A percentile compares a stretch with the other conserved stretches of the same genome.
phyloP scores from a whole-genome alignment of 1,140 invertebrate species.

The Artemia franciscana region DNA sequence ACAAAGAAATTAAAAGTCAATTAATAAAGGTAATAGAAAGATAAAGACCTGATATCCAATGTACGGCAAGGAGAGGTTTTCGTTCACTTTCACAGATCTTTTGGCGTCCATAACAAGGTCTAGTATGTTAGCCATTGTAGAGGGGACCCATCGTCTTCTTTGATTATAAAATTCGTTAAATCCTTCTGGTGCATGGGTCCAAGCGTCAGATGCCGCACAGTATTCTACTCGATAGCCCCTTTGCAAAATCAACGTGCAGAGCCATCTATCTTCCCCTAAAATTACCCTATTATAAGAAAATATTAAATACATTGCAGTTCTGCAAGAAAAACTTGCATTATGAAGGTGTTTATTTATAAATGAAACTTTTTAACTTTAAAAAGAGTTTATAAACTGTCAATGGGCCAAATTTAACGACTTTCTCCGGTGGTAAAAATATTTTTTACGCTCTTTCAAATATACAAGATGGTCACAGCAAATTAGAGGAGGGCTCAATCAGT shows the following conservation, averaged over 20 bases:
- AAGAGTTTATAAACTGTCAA: too few relatives aligned
- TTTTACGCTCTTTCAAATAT: too few relatives aligned
- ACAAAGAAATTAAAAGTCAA: too few relatives aligned
- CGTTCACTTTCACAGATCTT: constrained; percentile 27
- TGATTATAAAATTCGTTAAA: constrained; percentile 38
- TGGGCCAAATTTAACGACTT: too few relatives aligned
- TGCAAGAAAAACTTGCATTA: too few relatives aligned
- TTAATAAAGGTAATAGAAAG: constrained; percentile 2
- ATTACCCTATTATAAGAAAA: constrained; percentile 10
- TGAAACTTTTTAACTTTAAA: too few relatives aligned
- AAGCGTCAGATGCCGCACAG: constrained; percentile 35
- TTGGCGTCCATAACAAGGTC: constrained; percentile 30
- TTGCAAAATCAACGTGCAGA: constrained; percentile 36
- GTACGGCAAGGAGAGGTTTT: constrained; percentile 32
- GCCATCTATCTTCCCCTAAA: constrained; percentile 35
- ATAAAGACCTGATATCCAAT: constrained; percentile 23
- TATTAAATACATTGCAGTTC: not conserved
- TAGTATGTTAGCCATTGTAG: constrained; percentile 38
- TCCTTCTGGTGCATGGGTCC: constrained; percentile 35
- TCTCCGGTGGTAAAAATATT: too few relatives aligned
- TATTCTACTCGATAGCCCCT: constrained; percentile 38
- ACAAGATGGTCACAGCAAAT: too few relatives aligned
- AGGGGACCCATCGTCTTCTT: constrained; percentile 35
- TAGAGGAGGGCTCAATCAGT: too few relatives aligned
- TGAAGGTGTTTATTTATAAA: too few relatives aligned